phyloP scores from a whole-genome alignment of 1,140 invertebrate genomes.

The Calephelis nemesis region DNA sequence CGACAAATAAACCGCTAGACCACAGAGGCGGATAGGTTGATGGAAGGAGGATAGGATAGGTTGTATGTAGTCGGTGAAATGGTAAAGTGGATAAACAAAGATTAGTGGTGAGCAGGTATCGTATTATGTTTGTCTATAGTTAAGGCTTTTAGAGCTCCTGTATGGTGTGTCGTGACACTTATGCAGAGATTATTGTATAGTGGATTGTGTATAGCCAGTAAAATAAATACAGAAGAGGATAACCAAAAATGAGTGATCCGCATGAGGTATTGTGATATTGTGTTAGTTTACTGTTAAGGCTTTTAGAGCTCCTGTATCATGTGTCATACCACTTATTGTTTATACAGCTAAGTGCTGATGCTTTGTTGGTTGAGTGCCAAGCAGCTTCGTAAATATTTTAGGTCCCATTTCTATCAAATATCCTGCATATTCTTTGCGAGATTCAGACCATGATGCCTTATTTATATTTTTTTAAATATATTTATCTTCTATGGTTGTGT shows the following conservation, averaged over 20 bases:
- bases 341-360: background rate
- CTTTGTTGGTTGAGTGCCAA: constrained; percentile 4
- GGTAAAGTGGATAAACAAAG: no score
- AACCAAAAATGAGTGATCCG: constrained; percentile 2
- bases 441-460: no score
- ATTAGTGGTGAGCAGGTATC: no score
- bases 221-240: background rate
- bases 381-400: constrained; percentile 2
- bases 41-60: no score
- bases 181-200: background rate
- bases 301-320: constrained; percentile 4
- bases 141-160: no score
- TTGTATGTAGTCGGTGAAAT: no score
- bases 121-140: no score
- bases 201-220: background rate
- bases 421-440: background rate
- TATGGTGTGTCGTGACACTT: no score
- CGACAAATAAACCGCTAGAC: no score
- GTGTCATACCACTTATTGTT: background rate
- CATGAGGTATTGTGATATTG: constrained; percentile 1
- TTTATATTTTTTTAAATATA: no score
- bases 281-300: background rate
- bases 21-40: no score
- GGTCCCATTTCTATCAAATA: background rate
- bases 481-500: no score